phyloP scores from a whole-genome alignment of 1,140 invertebrate species.

The Aphaenogaster ashmeadi region DNA sequence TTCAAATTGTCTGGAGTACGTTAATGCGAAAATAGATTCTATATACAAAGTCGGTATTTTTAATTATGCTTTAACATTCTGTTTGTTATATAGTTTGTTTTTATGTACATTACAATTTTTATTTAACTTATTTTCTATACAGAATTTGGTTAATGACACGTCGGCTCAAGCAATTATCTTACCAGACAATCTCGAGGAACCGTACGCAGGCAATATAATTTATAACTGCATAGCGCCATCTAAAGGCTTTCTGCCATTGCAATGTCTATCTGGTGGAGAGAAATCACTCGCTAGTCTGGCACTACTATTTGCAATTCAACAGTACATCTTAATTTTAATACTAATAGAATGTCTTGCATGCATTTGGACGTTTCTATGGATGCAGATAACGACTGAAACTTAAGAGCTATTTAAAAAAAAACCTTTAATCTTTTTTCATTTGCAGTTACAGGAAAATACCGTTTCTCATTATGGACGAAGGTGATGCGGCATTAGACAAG shows the following conservation, averaged over 20 bases:
- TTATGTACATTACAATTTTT: conserved; percentile 2
- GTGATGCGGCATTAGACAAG: conserved; percentile 99
- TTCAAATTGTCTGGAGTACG: conserved; percentile 96
- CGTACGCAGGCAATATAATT: conserved; percentile 98
- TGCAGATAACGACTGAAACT: background rate
- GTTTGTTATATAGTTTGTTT: background rate
- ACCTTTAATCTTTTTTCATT: conserved; percentile 61
- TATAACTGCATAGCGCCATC: conserved; percentile 99
- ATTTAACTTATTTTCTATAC: conserved; percentile 26
- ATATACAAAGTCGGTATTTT: conserved; percentile 94
- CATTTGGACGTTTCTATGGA: background rate
- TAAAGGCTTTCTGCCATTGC: conserved; percentile 98
- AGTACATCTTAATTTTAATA: conserved; percentile 85
- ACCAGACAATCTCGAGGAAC: conserved; percentile 99
- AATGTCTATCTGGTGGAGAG: conserved; percentile 99
- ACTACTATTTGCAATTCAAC: conserved; percentile 98
- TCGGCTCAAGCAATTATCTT: conserved; percentile 98
- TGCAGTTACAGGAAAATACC: conserved; percentile 97
- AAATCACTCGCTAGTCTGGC: conserved; percentile 99
- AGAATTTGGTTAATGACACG: conserved; percentile 87
- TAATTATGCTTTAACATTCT: background rate
- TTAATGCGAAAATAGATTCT: conserved; percentile 96
- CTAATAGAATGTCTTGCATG: conserved; percentile 24
- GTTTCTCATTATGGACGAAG: conserved; percentile 99
- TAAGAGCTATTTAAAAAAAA: background rate